Base-by-base conservation (phyloP, 2,888 invertebrate genomes). In the Sphaerophoria rueppellii region DNA sequence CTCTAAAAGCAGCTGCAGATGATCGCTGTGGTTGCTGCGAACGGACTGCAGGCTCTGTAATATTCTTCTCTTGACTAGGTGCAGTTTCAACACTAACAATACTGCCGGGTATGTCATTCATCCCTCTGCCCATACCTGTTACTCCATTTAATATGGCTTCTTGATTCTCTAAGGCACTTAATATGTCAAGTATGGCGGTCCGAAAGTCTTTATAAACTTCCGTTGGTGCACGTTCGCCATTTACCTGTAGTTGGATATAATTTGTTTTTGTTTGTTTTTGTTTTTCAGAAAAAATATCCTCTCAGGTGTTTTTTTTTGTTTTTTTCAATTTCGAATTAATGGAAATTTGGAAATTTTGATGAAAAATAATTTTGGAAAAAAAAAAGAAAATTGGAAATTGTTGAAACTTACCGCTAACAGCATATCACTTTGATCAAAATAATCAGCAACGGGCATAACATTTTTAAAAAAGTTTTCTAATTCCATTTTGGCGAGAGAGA, bases 361-460 rank as follows among this genome's bases (percentile, higher is more conserved):
- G 48, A 34, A 48, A n/a, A 11, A 40, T 54, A 48, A 24, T 11
- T 24, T 24, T 2, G 24, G 24, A 24, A 24, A 2, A 24, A 24
- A 24, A 24, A 24, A 24, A n/a, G n/a, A 24, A 24, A 24, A 24
- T 24, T 24, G 11, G 16, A 61, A 37, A 34, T 3, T 24, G 14
- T 58, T 14, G 4, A 0, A 57, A 89, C 89, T 90, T 92, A 95
- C 95, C 92, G 95, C 94, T 88, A 94, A 92, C 54, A 95, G 92
- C 93, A 97, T 95, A 89, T 96, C 96, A 89, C 95, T 95, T 91
- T 97, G 97, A 90, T 97, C 97, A 90, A 96, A 97, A 92, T 97
- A 97, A 90, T 97, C 97, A 0, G 96, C 97, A 32, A 97, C 97
- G 0, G 97, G 97, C 94, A 97, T 96, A 65, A 97, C 97, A 92